A percentile compares a stretch with the other conserved stretches of the same genome.
These are phyloP conservation scores for Monopterus albus DNA, from an alignment of 2,113 vertebrate genomes.

Conservation along the genomic window DNA sequence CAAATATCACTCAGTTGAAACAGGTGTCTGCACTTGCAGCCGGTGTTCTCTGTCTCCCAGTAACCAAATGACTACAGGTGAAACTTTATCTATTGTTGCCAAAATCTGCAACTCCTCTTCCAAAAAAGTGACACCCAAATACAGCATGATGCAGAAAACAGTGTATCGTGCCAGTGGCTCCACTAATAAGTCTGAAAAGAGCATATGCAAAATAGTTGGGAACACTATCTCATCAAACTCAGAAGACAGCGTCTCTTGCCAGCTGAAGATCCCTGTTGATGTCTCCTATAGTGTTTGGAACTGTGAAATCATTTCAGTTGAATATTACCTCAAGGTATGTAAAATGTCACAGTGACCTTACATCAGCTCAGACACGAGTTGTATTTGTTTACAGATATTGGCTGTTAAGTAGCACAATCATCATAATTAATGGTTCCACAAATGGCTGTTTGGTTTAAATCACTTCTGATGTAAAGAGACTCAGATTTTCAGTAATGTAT, in stretches of 20 bases:
- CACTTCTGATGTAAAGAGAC: not conserved
- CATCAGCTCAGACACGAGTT: no score
- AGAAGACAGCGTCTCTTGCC: conserved; percentile 42
- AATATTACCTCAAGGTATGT: conserved; percentile 70
- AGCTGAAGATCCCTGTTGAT: conserved; percentile 59
- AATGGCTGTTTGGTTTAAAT: not conserved
- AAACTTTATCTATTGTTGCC: conserved; percentile 55
- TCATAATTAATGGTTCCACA: no score
- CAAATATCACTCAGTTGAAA: no score
- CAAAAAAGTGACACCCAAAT: conserved; percentile 64
- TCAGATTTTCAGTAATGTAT: not conserved
- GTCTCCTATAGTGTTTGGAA: conserved; percentile 32
- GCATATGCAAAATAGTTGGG: conserved; percentile 55
- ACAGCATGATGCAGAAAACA: conserved; percentile 53
- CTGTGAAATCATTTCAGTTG: conserved; percentile 69
- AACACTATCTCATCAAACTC: conserved; percentile 38
- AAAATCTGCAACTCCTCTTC: conserved; percentile 68
- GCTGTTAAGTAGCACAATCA: no score
- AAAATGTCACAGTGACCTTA: no score
- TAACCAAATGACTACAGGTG: no score
- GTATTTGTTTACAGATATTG: no score
- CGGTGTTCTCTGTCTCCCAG: no score
- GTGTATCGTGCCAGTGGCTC: conserved; percentile 20
- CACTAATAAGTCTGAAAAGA: fast-evolving
- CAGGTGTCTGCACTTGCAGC: no score